Base-by-base conservation (phyloP, 2,888 invertebrate genomes). In the Drosophila mimica region DNA sequence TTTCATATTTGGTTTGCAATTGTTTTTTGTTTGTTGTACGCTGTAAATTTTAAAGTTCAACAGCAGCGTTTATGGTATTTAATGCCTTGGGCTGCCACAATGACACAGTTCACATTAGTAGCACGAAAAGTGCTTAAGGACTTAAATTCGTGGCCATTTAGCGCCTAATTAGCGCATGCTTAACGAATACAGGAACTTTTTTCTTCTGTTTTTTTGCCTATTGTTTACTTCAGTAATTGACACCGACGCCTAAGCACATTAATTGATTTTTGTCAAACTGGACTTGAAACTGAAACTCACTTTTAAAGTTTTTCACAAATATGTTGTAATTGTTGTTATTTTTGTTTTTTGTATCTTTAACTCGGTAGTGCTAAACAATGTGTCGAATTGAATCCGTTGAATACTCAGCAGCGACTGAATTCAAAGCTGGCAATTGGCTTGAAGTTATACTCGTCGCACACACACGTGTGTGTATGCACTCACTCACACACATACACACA, bases 341-440 rank as follows among this genome's bases (percentile, higher is more conserved):
- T 7, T 15, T 2, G 25, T 20, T 53, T 46, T 33, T 54, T 60
- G 15, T 60, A 38, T 57, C 66, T 70, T 51, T 33, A 48, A 46
- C 40, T 8, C 31, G 40, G 17, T 25, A 52, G 43, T 63, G 62
- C 49, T 48, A n/a, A 52, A 33, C 48, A 57, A 36, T 43, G 43
- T 48, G 63, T 74, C 71, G 79, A 87, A 88, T 86, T 79, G 91
- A 80, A 83, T 88, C 83, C 73, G 90, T 79, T 88, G 91, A 90
- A 85, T 82, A 89, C 89, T 87, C 87, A 91, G 83, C 90, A 83
- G 70, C 88, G 82, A 92, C 92, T 92, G 88, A 92, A 88, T 79
- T 78, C 76, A 76, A 88, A 87, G 80, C 81, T 80, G 63, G 71
- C 82, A 87, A 87, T 82, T 86, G 82, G 81, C 88, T 84, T 81